Percentiles rank a stretch among this genome's conserved stretches.
Evolutionary conservation across 2,888 invertebrate species (phyloP).

Genomic region (Drosophila eohydei): DNA sequence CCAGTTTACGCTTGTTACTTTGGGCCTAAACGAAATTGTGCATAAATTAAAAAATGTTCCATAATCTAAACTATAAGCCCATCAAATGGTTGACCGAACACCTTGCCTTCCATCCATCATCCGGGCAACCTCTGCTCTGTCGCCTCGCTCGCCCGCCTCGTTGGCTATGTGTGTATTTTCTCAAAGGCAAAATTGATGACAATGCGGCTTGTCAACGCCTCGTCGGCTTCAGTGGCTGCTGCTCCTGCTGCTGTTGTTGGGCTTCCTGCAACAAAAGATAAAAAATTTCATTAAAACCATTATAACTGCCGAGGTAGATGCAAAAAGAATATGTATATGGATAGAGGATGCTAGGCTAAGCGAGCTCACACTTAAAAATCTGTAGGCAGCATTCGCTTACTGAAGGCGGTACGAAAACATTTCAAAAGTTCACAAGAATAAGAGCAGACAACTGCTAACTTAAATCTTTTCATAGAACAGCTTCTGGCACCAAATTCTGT

Average conservation of each 20-base stretch:
- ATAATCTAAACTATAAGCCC: slow-evolving; percentile 67
- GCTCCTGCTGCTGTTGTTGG: slow-evolving; percentile 26
- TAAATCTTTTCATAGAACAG: no score
- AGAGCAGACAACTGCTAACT: no score
- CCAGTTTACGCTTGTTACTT: slow-evolving; percentile 2
- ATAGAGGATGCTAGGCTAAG: slow-evolving; percentile 27
- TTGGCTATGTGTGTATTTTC: slow-evolving; percentile 37
- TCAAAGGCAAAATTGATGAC: slow-evolving; percentile 73
- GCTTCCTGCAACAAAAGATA: slow-evolving; percentile 76
- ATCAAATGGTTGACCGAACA: slow-evolving; percentile 59
- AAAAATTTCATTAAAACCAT: slow-evolving; percentile 80
- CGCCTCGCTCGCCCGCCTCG: background rate
- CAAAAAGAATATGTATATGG: slow-evolving; percentile 19
- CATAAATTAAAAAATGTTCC: slow-evolving; percentile 70
- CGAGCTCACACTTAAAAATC: slow-evolving; percentile 20
- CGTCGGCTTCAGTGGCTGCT: slow-evolving; percentile 29
- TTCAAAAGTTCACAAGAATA: background rate
- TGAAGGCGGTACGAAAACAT: slow-evolving; percentile 19
- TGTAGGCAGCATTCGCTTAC: slow-evolving; percentile 33
- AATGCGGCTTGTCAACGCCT: slow-evolving; percentile 79
- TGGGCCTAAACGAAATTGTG: slow-evolving; percentile 60
- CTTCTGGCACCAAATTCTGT: no score
- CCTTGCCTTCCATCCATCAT: slow-evolving; percentile 36
- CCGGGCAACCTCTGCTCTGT: background rate
- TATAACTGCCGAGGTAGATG: slow-evolving; percentile 64